A percentile compares a stretch with the other conserved stretches of the same genome.
Conservation (phyloP, 2,797 vertebrate genomes). For the Halcyon leucocephala region DNA sequence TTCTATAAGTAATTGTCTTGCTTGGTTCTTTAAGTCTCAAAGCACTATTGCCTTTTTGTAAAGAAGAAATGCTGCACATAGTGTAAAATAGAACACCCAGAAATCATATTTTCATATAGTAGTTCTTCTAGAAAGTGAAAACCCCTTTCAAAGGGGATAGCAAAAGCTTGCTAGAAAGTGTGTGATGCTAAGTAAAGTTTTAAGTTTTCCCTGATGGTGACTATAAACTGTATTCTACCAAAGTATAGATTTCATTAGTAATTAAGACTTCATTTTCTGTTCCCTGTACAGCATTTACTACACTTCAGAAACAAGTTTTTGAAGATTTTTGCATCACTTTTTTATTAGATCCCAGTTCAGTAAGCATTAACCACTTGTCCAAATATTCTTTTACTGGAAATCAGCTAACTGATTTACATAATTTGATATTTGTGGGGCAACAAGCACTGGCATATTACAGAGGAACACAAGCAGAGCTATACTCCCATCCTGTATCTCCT, state of each 20-base stretch:
- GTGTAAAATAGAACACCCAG: neutral
- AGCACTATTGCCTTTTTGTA: neutral
- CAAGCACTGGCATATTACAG: neutral
- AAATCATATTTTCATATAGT: neutral
- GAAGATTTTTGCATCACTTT: neutral
- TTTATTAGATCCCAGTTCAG: neutral
- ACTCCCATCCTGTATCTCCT: neutral
- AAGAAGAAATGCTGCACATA: neutral
- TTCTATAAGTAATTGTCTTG: neutral
- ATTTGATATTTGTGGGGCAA: neutral
- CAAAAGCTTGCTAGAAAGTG: neutral
- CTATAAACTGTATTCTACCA: neutral
- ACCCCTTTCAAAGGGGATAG: neutral
- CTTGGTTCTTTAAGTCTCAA: neutral
- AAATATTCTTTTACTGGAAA: neutral
- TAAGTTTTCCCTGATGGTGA: neutral
- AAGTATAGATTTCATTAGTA: neutral
- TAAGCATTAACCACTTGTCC: neutral
- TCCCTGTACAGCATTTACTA: neutral
- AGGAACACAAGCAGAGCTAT: neutral
- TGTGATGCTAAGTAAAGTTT: neutral
- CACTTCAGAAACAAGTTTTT: neutral
- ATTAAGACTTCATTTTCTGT: neutral
- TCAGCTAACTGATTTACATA: neutral
- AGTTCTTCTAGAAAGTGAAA: neutral